Percentiles rank a stretch among this genome's conserved stretches.
These are phyloP conservation scores for Nycticorax nycticorax DNA, from an alignment of 2,113 vertebrate genomes.

Conservation along the genomic window DNA sequence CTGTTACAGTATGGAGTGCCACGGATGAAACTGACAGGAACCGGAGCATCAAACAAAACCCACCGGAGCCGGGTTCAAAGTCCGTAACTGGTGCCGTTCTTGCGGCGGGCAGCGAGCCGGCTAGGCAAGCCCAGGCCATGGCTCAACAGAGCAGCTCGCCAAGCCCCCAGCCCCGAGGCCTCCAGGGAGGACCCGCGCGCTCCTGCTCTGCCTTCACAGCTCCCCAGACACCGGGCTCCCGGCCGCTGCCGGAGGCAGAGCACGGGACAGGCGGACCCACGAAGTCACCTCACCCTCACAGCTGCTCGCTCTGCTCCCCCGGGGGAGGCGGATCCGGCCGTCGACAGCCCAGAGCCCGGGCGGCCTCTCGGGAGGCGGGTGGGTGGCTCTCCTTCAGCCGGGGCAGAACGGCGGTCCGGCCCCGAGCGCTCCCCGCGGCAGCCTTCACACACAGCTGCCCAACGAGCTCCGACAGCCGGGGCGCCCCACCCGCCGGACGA, in stretches of 20 bases:
- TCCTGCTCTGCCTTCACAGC: no score
- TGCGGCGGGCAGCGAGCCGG: rapidly evolving
- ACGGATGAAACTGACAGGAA: neutral
- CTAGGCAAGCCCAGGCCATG: neutral
- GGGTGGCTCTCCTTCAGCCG: no score
- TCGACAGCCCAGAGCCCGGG: no score
- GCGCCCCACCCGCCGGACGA: no score
- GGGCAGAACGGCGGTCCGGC: no score
- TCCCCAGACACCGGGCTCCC: no score
- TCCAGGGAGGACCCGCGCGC: rapidly evolving
- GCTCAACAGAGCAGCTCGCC: no score
- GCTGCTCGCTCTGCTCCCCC: rapidly evolving
- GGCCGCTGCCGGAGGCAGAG: neutral
- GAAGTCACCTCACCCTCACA: no score
- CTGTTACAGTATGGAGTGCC: neutral
- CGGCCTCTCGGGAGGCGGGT: neutral
- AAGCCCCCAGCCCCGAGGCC: rapidly evolving
- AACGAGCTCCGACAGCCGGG: neutral
- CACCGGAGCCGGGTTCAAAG: neutral
- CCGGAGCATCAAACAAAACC: no score
- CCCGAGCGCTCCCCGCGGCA: neutral
- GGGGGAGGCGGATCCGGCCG: rapidly evolving
- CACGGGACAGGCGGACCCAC: no score
- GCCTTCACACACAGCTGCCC: rapidly evolving
- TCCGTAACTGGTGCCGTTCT: no score